Percentiles rank a stretch among this genome's conserved stretches.
These are phyloP conservation scores for Antigone vipio DNA, from an alignment of 2,113 vertebrate genomes.

Conservation along the genomic window DNA sequence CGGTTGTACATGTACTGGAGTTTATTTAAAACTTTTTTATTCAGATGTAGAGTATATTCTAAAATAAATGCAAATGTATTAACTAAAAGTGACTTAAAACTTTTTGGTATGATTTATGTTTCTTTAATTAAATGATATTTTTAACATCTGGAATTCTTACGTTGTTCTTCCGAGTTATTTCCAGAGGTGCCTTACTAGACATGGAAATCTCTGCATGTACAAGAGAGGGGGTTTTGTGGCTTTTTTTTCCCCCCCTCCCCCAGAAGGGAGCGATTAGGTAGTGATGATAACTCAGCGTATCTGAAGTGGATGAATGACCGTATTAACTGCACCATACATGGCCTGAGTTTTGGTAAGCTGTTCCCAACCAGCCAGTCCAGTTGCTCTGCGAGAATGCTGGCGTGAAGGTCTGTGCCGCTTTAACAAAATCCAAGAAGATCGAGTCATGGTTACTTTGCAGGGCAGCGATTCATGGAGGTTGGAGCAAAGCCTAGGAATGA, in stretches of 20 bases:
- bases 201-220: neutral
- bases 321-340: neutral
- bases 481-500: conserved; percentile 51
- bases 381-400: neutral
- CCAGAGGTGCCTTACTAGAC: neutral
- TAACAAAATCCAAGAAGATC: neutral
- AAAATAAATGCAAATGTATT: conserved; percentile 79
- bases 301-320: neutral
- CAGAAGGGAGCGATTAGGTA: neutral
- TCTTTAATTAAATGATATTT: conserved; percentile 60
- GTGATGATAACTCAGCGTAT: neutral
- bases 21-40: conserved; percentile 82
- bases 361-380: neutral
- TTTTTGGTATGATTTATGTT: conserved; percentile 65
- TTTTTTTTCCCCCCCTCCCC: neutral
- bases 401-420: neutral
- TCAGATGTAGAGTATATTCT: conserved; percentile 82
- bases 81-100: conserved; percentile 55
- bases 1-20: conserved; percentile 68
- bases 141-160: conserved; percentile 19
- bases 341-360: neutral
- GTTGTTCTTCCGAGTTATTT: neutral
- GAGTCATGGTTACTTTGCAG: conserved; percentile 7
- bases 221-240: neutral
- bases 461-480: conserved; percentile 6